These are phyloP conservation scores for Oncorhynchus nerka DNA, from an alignment of 2,113 vertebrate genomes.

Conservation along the genomic window DNA sequence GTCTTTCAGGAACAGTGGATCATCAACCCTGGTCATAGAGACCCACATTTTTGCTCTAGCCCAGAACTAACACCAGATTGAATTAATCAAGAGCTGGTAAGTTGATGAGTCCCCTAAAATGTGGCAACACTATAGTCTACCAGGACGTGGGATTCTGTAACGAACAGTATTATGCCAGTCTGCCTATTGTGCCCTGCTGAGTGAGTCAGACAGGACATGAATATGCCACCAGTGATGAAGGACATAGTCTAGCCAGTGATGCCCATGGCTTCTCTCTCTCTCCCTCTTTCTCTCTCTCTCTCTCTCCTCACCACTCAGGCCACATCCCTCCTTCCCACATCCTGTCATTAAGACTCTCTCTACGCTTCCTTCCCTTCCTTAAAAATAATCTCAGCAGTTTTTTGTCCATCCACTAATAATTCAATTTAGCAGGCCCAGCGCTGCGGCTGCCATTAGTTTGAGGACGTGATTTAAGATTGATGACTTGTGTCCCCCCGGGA, in stretches of 20 bases:
- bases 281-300: constrained; percentile 7
- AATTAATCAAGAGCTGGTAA: background rate
- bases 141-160: background rate
- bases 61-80: too few relatives aligned
- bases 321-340: constrained; percentile 44
- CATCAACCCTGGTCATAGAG: background rate
- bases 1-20: too few relatives aligned
- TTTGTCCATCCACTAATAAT: constrained; percentile 79
- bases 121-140: background rate
- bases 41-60: background rate
- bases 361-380: constrained; percentile 42
- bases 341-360: constrained; percentile 39
- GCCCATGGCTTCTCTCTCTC: constrained; percentile 34
- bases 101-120: too few relatives aligned
- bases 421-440: constrained; percentile 75
- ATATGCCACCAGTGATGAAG: background rate
- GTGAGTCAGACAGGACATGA: background rate
- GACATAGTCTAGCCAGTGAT: background rate
- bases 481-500: constrained; percentile 76
- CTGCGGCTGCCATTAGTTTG: constrained; percentile 74
- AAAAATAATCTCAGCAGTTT: constrained; percentile 72
- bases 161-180: background rate
- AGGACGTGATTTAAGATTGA: constrained; percentile 80
- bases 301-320: constrained; percentile 44
- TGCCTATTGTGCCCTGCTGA: background rate